Percentiles rank a stretch among this genome's conserved stretches.
Conservation (phyloP, 2,113 vertebrate genomes). For the Salvator merianae region DNA sequence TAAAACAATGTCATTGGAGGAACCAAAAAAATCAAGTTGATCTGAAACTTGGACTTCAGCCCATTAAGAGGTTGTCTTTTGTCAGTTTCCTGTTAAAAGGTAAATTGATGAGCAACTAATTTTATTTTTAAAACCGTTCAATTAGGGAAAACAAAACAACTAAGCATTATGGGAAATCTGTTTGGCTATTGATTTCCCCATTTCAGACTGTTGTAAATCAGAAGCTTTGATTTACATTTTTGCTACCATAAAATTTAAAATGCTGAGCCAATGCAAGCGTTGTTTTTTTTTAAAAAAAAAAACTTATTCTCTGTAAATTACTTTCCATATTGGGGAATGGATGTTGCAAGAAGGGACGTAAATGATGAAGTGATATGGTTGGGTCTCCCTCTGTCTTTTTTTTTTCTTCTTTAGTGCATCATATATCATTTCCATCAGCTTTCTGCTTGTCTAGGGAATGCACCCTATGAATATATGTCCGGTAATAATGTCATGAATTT, state of each 20-base stretch:
- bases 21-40: neutral
- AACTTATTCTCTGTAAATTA: neutral
- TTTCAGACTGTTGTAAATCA: constrained; percentile 45
- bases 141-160: constrained; percentile 35
- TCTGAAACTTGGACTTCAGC: neutral
- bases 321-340: neutral
- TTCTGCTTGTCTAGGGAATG: neutral
- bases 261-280: constrained; percentile 18
- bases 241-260: constrained; percentile 29
- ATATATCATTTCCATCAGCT: neutral
- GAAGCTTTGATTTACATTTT: neutral
- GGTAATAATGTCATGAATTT: neutral
- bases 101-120: constrained; percentile 22
- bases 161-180: constrained; percentile 11
- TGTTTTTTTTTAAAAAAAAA: too few species aligned
- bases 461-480: neutral
- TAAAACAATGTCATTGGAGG: neutral
- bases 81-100: constrained; percentile 12
- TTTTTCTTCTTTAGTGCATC: neutral
- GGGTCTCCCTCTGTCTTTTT: neutral
- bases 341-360: neutral
- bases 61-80: constrained; percentile 6
- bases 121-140: constrained; percentile 34
- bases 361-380: neutral
- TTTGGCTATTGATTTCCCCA: constrained; percentile 42